Evolutionary conservation across 2,113 vertebrate genomes (phyloP).

Genomic region (Mesembrinibis cayennensis): DNA sequence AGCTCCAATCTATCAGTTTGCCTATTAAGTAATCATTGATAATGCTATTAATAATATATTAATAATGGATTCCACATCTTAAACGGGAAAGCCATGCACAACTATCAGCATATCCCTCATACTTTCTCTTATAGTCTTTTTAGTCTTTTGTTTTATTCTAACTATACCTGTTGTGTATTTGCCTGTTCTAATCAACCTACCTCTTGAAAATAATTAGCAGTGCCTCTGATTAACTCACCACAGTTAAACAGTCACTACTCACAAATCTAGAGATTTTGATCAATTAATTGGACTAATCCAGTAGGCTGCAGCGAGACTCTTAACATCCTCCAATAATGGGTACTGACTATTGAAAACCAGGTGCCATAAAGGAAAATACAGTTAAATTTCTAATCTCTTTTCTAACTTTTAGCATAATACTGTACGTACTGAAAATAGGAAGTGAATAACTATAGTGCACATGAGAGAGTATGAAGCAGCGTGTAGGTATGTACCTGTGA

Average conservation of each 20-base stretch:
- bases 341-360: background rate
- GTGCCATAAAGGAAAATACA: background rate
- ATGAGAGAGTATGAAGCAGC: background rate
- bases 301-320: background rate
- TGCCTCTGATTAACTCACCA: background rate
- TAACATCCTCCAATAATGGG: background rate
- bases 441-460: background rate
- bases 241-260: background rate
- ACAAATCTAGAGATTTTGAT: background rate
- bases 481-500: background rate
- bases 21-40: background rate
- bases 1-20: background rate
- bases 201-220: background rate
- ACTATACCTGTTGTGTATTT: background rate
- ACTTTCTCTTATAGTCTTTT: background rate
- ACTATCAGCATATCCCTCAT: background rate
- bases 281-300: background rate
- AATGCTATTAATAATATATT: background rate
- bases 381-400: background rate
- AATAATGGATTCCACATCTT: background rate
- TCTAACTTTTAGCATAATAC: background rate
- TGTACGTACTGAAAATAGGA: background rate
- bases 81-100: background rate
- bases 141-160: too few relatives aligned
- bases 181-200: background rate